Base-by-base conservation (phyloP, 2,888 invertebrate genomes). In the Sarcophaga subvicina region DNA sequence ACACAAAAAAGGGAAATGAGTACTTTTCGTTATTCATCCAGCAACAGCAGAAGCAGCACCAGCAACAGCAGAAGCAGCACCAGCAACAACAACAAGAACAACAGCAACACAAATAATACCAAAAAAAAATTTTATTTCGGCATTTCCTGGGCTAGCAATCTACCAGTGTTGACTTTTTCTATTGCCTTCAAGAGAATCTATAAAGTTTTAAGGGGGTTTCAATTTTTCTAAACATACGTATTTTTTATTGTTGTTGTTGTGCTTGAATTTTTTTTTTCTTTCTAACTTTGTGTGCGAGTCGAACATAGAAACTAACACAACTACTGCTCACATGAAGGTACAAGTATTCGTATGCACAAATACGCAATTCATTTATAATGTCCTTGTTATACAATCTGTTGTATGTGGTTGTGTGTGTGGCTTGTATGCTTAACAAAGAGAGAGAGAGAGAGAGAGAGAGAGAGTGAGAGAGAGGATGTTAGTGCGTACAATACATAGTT, bases 351-450 rank as follows among this genome's bases (percentile, higher is more conserved):
- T n/a, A 66, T 64, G 37, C 70, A 54, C 49, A 73, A 49, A n/a
- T n/a, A 83, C 76, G 12, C 67, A 80, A 76, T 75, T 71, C 67
- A 83, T 81, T 78, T 70, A 83, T 84, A 75, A 81, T 87, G 80
- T 81, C 83, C 86, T 80, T 83, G 83, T 83, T 81, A 79, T 81
- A 75, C 80, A 77, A 80, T 77, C 69, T 73, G 69, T 76, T 78
- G 77, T 77, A 59, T 83, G 77, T 67, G 80, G 62, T 77, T 27
- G 20, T 45, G 60, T 62, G 37, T 45, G 77, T 45, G 49, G 54
- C 11, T 22, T 66, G 54, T 70, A 4, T 11, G 67, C 62, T 71
- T 72, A 78, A 11, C 66, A n/a, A 10, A 37, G 20, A 63, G 62
- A 12, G 37, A 20, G 25, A 1, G n/a, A n/a, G 2, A n/a, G 45